Evolutionary conservation across 2,888 invertebrate genomes (phyloP), one percentile per base, ranked within the genome.

Genomic region (Troides oblongomaculatus): DNA sequence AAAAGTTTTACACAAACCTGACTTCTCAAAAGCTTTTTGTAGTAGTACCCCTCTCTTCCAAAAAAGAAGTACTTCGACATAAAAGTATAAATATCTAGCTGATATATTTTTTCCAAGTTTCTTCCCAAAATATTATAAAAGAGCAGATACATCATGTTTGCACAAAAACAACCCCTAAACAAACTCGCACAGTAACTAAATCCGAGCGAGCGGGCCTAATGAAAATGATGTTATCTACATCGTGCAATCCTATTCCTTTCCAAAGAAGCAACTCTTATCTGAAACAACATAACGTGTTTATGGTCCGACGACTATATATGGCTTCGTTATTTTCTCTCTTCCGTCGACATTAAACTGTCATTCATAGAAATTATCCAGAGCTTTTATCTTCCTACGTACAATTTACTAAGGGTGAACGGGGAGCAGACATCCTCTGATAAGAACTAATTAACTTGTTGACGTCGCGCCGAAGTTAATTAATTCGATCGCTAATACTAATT

Each of bases 391-490:
- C 17, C 58, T 64, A 21, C 59, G 53, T 68, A 60, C 60, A 64
- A 64, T 68, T 64, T 39, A 68, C 50, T 68, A 36, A 58, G 53
- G 25, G 43, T 43, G 60, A 53, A 64, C 53, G 64, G 53, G 64
- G 17, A 56, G 59, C 68, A 60, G 64, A 64, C 64, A 25, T 53
- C 60, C 53, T 21, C 39, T 39, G 64, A 64, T 68, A 60, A 68
- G 64, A 64, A 64, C 23, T 56, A 68, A 68, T 68, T 63, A 64
- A 68, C 68, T 68, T 68, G 63, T 68, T 68, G 68, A 68, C 50
- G 59, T 64, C 23, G 36, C 59, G 63, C 36, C 63, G 50, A 59
- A 68, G 59, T 63, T 62, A 68, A 68, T 68, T 68, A 63, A 46
- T 63, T 59, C 63, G 58, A 36, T 50, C 25, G 4, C 23, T 60